Base-by-base conservation (phyloP, 1,140 invertebrate species). In the Trachymyrmex cornetzi region DNA sequence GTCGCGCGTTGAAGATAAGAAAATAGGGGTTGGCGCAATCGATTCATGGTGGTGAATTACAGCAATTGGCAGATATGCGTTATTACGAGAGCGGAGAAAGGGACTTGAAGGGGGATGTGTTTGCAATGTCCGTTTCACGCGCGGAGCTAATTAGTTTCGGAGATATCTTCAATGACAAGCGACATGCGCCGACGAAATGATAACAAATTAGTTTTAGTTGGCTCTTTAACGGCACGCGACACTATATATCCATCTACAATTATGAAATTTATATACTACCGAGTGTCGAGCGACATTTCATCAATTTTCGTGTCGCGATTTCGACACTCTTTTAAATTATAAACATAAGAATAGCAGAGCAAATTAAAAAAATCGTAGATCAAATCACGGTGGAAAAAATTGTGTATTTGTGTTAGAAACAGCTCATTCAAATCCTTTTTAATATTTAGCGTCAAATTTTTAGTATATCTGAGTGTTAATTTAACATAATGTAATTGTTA, bases 111-210 rank as follows among this genome's bases (percentile, higher is more conserved):
- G 50, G 30, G 22, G 14, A 44, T 19, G 67, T 19, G 80, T 75
- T 84, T 61, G 61, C 80, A 84, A 84, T 24, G 80, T 84, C 80
- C 55, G 69, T 84, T 84, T 59, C 80, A 55, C 72, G 59, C 72
- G 82, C 74, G 11, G 82, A 38, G 59, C 82, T 85, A 85, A 85
- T 85, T 79, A 79, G 75, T 85, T 85, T 85, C 74, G 74, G 72
- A 74, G 82, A 57, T 74, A 84, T 84, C 80, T 75, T 75, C 80
- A 84, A 84, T 84, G 80, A 84, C 80, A 84, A 69, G 69, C 80
- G 69, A 84, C 69, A 84, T 74, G 80, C 67, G 38, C 53, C 67
- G 19, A 38, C 38, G 55, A 44, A 84, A 16, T 34, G 44, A 84
- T 74, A 61, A 57, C 80, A 84, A 84, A 84, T 84, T 84, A 84